Base-by-base conservation (phyloP, 1,140 invertebrate species). In the Drosophila orosa region DNA sequence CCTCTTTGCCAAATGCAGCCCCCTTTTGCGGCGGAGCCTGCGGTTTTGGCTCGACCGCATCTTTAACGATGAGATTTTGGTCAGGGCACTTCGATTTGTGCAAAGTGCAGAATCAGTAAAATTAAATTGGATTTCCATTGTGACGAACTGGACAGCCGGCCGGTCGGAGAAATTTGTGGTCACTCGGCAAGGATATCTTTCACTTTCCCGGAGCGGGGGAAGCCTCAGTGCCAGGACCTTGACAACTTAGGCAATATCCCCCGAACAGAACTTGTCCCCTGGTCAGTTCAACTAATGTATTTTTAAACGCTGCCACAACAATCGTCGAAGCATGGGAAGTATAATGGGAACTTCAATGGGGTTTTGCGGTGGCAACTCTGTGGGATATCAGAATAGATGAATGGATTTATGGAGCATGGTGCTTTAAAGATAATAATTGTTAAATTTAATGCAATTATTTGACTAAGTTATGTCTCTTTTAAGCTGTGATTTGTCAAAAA, bases 71-170 rank as follows among this genome's bases (percentile, higher is more conserved):
- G 56, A 79, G 80, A 84, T 80, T 74, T 74, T 77, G 69, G 67
- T 86, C 37, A 42, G 76, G 57, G 73, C 63, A 63, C 71, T 87
- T 83, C 83, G 83, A 87, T 89, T 89, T 89, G 59, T 52, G 72
- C 80, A 87, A 87, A 87, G 83, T 89, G 83, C 83, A 83, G 75
- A 89, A 79, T 87, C 83, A 80, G 83, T 87, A 62, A 87, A 87
- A 87, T 87, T 87, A 87, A 89, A 87, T 87, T 87, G 83, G 83
- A 80, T 87, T 87, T 87, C 78, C 83, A 86, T 87, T 86, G 83
- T 87, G 83, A 86, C 74, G 81, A 85, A 86, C 82, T 82, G 74
- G 83, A 74, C 83, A 82, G 85, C 55, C 66, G 68, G 74, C 61
- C 44, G n/a, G n/a, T n/a, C 58, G 57, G 54, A 56, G 48, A 65